A percentile compares a stretch with the other conserved stretches of the same genome.
These are phyloP conservation scores for Acanthurus lineatus DNA, from an alignment of 2,797 vertebrate genomes.

Conservation along the genomic window DNA sequence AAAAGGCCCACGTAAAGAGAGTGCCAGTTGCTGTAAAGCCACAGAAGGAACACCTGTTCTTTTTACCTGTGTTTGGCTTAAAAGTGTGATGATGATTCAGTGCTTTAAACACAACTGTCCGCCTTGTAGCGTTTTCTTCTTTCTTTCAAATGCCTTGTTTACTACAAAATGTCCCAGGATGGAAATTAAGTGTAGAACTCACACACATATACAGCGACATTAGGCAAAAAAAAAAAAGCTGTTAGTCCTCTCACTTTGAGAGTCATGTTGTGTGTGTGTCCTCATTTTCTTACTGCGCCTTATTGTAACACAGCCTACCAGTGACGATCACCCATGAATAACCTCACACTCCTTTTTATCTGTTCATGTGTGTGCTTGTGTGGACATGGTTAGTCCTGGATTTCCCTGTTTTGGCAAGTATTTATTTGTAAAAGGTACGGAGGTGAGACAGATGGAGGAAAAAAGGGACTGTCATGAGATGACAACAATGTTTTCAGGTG, in stretches of 20 bases:
- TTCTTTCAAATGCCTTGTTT: slow-evolving; percentile 52
- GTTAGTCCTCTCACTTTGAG: slow-evolving; percentile 6
- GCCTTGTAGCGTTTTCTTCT: slow-evolving; percentile 33
- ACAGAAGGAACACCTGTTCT: slow-evolving; percentile 26
- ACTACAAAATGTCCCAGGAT: slow-evolving; percentile 33
- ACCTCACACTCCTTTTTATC: slow-evolving; percentile 35
- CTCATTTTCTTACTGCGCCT: slow-evolving; percentile 57
- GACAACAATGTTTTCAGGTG: slow-evolving; percentile 29
- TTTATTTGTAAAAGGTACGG: slow-evolving; percentile 50
- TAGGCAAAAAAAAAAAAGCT: slow-evolving; percentile 5
- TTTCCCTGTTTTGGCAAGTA: slow-evolving; percentile 33
- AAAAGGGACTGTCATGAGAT: slow-evolving; percentile 8
- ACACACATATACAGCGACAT: slow-evolving; percentile 17
- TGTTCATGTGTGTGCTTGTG: slow-evolving; percentile 35
- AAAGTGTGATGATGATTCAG: slow-evolving; percentile 5
- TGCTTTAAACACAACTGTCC: slow-evolving; percentile 28
- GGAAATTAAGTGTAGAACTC: slow-evolving; percentile 37
- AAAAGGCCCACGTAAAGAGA: background rate
- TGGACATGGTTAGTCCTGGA: slow-evolving; percentile 20
- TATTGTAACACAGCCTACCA: slow-evolving; percentile 50
- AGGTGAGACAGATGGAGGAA: background rate
- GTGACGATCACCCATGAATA: slow-evolving; percentile 29
- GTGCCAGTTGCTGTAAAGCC: slow-evolving; percentile 14
- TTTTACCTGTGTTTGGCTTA: slow-evolving; percentile 26
- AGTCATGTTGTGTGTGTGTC: slow-evolving; percentile 18